phyloP scores from a whole-genome alignment of 1,140 invertebrate species.

The Rhyacophila brunnea region DNA sequence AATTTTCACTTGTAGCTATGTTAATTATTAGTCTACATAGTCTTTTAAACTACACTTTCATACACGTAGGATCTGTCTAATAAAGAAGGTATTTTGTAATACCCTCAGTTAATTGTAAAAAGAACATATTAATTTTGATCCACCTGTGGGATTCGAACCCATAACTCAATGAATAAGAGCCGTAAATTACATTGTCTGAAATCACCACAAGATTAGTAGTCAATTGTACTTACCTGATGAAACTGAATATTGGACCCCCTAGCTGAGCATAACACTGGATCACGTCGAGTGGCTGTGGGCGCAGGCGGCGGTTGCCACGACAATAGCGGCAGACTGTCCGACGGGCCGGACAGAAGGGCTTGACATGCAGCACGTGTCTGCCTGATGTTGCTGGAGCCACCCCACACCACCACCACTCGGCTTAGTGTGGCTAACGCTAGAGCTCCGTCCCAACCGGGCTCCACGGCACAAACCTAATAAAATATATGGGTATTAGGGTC shows the following conservation, averaged over 20 bases:
- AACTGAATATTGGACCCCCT: slow-evolving; percentile 78
- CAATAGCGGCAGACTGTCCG: slow-evolving; percentile 78
- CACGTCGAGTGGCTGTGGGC: slow-evolving; percentile 61
- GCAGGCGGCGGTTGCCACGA: slow-evolving; percentile 91
- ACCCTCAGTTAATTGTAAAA: too few species aligned
- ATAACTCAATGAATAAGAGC: too few species aligned
- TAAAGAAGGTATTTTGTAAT: too few species aligned
- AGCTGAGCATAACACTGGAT: slow-evolving; percentile 85
- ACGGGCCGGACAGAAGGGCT: slow-evolving; percentile 56
- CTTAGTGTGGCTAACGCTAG: slow-evolving; percentile 92
- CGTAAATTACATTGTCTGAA: too few species aligned
- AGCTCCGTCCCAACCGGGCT: slow-evolving; percentile 65
- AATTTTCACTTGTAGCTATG: too few species aligned
- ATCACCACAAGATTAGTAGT: too few species aligned
- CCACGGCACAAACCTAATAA: slow-evolving; percentile 65
- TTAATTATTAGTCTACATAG: too few species aligned
- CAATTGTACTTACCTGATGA: slow-evolving; percentile 82
- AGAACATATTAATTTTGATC: too few species aligned
- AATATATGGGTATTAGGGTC: slow-evolving; percentile 2
- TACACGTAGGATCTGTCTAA: too few species aligned
- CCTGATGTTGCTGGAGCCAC: slow-evolving; percentile 42
- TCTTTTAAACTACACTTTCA: too few species aligned
- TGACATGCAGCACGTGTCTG: slow-evolving; percentile 43
- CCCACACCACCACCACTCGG: slow-evolving; percentile 85
- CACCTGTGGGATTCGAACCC: too few species aligned